Percentiles rank a stretch among this genome's conserved stretches.
Conservation (phyloP, 2,797 vertebrate species). For the Coendou prehensilis region DNA sequence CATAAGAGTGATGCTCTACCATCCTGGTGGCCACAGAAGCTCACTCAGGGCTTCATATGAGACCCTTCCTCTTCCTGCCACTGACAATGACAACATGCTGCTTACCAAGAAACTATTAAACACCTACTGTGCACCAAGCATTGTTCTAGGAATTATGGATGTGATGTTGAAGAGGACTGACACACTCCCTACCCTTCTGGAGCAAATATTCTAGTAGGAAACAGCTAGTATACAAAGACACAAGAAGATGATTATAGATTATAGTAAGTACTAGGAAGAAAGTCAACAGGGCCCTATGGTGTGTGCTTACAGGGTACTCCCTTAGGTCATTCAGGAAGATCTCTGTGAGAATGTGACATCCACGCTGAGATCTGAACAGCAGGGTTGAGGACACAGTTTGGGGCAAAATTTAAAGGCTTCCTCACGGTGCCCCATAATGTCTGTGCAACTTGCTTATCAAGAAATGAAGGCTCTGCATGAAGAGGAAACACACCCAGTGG, state of each 20-base stretch:
- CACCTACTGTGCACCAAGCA: background rate
- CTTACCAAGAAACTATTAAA: background rate
- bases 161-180: background rate
- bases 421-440: fast-evolving
- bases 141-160: background rate
- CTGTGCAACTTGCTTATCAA: background rate
- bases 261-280: fast-evolving
- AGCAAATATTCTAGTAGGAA: background rate
- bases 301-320: background rate
- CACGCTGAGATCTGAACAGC: background rate
- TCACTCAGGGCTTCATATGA: background rate
- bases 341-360: background rate
- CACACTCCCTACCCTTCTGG: fast-evolving
- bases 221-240: background rate
- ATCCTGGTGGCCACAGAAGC: fast-evolving
- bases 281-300: fast-evolving
- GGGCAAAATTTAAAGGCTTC: background rate
- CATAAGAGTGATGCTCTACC: no score
- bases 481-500: fast-evolving
- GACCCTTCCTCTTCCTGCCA: background rate
- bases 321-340: no score
- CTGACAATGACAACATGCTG: background rate
- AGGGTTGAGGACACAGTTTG: background rate
- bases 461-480: background rate
- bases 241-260: background rate